These are phyloP conservation scores for Pedetes capensis DNA, from an alignment of 2,113 vertebrate genomes.

Conservation along the genomic window DNA sequence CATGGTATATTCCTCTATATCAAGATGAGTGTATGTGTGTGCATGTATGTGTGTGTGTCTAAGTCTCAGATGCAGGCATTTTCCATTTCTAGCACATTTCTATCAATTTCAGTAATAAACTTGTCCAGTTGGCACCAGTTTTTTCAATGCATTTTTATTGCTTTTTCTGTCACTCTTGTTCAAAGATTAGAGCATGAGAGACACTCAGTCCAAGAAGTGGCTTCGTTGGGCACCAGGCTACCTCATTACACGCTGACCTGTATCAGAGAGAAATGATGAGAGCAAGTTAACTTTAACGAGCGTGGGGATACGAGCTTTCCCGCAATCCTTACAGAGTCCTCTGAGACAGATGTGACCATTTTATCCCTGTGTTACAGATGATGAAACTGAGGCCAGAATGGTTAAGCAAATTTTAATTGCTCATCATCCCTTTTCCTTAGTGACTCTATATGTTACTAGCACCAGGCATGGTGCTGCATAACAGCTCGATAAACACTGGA, in stretches of 20 bases:
- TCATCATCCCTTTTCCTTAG: neutral
- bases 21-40: neutral
- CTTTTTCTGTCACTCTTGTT: neutral
- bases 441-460: neutral
- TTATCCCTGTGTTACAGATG: neutral
- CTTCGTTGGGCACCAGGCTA: neutral
- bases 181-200: neutral
- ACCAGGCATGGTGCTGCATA: neutral
- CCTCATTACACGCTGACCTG: neutral
- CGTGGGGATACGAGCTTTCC: neutral
- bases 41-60: neutral
- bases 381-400: neutral
- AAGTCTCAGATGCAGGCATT: neutral
- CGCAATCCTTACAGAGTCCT: neutral
- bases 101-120: neutral
- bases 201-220: neutral
- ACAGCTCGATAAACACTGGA: accelerated
- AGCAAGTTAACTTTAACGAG: neutral
- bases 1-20: neutral
- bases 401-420: neutral
- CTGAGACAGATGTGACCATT: neutral
- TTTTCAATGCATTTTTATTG: neutral
- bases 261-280: neutral
- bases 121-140: neutral
- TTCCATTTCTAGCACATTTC: neutral